Percentiles rank a stretch among this genome's conserved stretches.
Conservation (phyloP, 2,888 invertebrate genomes). For the Coenonympha glycerion region DNA sequence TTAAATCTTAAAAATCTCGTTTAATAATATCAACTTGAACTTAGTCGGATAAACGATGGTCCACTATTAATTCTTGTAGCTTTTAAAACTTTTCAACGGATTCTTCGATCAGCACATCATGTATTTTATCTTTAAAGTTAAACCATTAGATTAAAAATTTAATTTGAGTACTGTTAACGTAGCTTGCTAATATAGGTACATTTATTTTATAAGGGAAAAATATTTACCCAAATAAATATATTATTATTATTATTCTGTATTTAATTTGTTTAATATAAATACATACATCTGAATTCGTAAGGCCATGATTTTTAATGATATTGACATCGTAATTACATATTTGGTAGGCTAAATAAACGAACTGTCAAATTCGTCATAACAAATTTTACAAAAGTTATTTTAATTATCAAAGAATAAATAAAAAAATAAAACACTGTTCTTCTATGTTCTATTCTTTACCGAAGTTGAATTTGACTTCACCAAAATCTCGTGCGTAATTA, state of each 20-base stretch:
- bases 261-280: conserved; percentile 3
- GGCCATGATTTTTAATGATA: neutral
- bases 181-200: conserved; percentile 21
- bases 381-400: no score
- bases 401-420: no score
- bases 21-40: conserved; percentile 31
- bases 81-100: conserved; percentile 36
- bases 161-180: conserved; percentile 17
- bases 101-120: conserved; percentile 65
- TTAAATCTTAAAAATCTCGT: conserved; percentile 31
- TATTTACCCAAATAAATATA: conserved; percentile 13
- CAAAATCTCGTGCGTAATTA: neutral
- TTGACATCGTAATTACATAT: neutral
- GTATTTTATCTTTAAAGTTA: conserved; percentile 42
- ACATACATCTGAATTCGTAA: conserved; percentile 37
- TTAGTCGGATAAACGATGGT: conserved; percentile 36
- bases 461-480: no score
- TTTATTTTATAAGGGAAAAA: conserved; percentile 19
- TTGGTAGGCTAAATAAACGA: no score
- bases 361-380: neutral
- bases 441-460: no score
- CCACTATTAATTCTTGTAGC: conserved; percentile 42
- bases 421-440: no score
- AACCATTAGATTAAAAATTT: conserved; percentile 17
- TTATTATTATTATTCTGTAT: neutral